phyloP scores from a whole-genome alignment of 64 coral and sea anemone species.

The Astreopora myriophthalma region DNA sequence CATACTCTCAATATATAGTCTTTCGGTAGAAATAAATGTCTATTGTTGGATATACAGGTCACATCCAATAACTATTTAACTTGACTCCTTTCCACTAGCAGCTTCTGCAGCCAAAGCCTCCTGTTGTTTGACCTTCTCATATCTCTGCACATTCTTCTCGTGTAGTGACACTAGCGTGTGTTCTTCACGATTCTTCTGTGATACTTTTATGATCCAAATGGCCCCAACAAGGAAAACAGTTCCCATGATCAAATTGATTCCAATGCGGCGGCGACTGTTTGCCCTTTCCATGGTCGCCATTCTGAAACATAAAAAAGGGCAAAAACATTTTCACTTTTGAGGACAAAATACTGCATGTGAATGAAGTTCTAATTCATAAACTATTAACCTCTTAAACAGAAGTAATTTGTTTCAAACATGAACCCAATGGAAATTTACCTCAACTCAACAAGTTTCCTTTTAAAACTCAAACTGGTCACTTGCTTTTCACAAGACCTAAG shows the following conservation, averaged over 20 bases:
- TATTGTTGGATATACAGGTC: no score
- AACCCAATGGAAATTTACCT: no score
- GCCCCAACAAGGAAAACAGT: conserved; percentile 31
- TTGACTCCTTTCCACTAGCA: not conserved
- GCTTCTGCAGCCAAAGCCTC: not conserved
- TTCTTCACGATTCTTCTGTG: conserved; percentile 33
- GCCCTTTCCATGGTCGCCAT: not conserved
- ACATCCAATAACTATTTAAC: not conserved
- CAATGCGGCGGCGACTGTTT: conserved; percentile 32
- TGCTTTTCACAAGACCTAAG: no score
- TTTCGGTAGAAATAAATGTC: no score
- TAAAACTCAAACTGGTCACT: no score
- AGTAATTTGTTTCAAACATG: no score
- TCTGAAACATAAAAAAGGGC: not conserved
- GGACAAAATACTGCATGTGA: not conserved
- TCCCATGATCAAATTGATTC: conserved; percentile 8
- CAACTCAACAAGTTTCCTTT: no score
- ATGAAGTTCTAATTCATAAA: no score
- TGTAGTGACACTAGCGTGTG: conserved; percentile 55
- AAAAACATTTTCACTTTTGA: not conserved
- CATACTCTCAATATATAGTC: no score
- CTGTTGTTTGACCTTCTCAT: conserved; percentile 68
- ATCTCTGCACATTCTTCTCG: conserved; percentile 68
- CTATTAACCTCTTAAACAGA: no score
- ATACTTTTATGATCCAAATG: conserved; percentile 53